Conservation (phyloP, 2,113 vertebrate genomes). For the Alaudala cheleensis region DNA sequence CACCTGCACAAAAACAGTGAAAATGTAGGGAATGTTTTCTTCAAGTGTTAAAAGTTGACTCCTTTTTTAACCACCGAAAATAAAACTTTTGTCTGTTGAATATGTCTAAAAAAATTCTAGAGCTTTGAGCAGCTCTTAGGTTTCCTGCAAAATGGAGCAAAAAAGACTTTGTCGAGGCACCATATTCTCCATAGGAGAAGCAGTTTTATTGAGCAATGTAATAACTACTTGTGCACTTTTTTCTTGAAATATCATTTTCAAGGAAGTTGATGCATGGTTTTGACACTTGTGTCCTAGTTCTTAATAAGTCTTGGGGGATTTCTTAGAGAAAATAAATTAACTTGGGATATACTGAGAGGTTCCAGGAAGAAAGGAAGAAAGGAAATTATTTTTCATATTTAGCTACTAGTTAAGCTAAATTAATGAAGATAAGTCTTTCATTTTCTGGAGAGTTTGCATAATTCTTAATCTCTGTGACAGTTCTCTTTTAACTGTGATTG, state of each 20-base stretch:
- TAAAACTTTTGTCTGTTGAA: background rate
- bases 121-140: background rate
- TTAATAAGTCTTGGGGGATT: conserved; percentile 8
- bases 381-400: background rate
- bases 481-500: background rate
- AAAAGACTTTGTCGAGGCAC: background rate
- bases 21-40: background rate
- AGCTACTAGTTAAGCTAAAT: background rate
- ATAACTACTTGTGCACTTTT: background rate
- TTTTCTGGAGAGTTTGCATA: background rate
- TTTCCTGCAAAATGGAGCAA: conserved; percentile 4
- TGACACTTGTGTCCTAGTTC: background rate
- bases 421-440: background rate
- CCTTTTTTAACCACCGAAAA: background rate
- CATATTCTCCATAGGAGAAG: background rate
- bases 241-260: background rate
- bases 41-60: background rate
- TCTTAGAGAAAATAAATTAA: conserved; percentile 5
- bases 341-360: background rate
- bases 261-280: background rate
- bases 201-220: conserved; percentile 2
- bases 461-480: background rate
- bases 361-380: background rate
- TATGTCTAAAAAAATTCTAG: background rate
- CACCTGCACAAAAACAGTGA: background rate